phyloP scores from a whole-genome alignment of 2,797 vertebrate genomes.

The Galaxias olidus region DNA sequence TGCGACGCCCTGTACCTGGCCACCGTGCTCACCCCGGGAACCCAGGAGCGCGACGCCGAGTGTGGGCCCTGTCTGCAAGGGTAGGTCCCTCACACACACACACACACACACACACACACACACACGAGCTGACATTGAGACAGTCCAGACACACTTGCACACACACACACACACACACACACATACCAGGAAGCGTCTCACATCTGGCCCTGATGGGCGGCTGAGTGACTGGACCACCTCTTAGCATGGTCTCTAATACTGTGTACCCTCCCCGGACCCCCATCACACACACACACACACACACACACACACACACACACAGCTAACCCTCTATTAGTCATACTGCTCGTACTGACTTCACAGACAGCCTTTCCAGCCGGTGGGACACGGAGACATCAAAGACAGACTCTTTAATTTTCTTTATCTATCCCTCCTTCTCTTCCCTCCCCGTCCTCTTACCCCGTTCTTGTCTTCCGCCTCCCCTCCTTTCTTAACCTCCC shows the following conservation, averaged over 20 bases:
- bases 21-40: slow-evolving; percentile 84
- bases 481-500: too few species aligned
- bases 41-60: slow-evolving; percentile 89
- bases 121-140: neutral
- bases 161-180: neutral
- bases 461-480: too few species aligned
- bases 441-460: neutral
- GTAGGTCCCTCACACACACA: slow-evolving; percentile 62
- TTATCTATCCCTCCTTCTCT: neutral
- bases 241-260: neutral
- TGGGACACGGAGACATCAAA: slow-evolving; percentile 39
- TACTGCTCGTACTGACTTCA: slow-evolving; percentile 26
- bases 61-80: slow-evolving; percentile 94
- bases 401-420: slow-evolving; percentile 30
- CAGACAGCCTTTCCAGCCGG: slow-evolving; percentile 28
- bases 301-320: slow-evolving; percentile 15
- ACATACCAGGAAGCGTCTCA: neutral
- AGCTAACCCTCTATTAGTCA: slow-evolving; percentile 36
- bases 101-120: neutral
- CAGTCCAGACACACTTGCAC: neutral
- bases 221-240: slow-evolving; percentile 14
- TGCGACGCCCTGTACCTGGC: slow-evolving; percentile 92
- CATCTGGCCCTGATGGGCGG: neutral
- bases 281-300: neutral
- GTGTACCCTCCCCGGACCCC: neutral